Conservation (phyloP, 2,888 invertebrate species). For the Portevinia maculata region DNA sequence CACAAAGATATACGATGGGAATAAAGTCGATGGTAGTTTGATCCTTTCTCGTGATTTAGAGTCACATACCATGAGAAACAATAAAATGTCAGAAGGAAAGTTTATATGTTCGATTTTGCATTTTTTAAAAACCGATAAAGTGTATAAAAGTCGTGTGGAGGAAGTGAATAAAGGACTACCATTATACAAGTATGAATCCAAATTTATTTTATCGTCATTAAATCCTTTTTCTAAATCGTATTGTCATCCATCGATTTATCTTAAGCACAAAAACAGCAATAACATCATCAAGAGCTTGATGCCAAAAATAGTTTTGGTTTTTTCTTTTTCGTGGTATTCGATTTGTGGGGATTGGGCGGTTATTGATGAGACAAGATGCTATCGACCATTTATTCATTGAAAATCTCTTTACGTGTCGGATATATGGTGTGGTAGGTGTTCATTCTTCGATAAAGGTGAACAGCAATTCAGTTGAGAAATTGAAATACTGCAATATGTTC, state of each 20-base stretch:
- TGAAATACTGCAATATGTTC: conserved; percentile 43
- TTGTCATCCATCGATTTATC: conserved; percentile 63
- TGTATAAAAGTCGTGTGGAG: conserved; percentile 21
- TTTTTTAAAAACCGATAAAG: conserved; percentile 34
- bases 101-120: conserved; percentile 49
- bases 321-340: background rate
- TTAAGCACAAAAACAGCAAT: conserved; percentile 31
- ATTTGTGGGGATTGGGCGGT: background rate
- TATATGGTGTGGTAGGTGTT: background rate
- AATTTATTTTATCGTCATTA: conserved; percentile 65
- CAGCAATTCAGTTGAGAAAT: conserved; percentile 25
- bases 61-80: background rate
- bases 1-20: conserved; percentile 35
- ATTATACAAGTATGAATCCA: conserved; percentile 66
- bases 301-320: conserved; percentile 27
- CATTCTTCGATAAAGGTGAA: background rate
- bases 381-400: conserved; percentile 35
- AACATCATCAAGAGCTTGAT: conserved; percentile 33
- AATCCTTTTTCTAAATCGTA: conserved; percentile 67
- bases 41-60: conserved; percentile 51
- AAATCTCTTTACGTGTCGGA: background rate
- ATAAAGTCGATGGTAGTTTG: conserved; percentile 54
- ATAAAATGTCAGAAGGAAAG: background rate
- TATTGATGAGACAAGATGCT: conserved; percentile 59
- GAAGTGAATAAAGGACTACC: conserved; percentile 20